Evolutionary conservation across 2,888 invertebrate genomes (phyloP), one percentile per base, ranked within the genome.

Genomic region (Girardia tigrina): DNA sequence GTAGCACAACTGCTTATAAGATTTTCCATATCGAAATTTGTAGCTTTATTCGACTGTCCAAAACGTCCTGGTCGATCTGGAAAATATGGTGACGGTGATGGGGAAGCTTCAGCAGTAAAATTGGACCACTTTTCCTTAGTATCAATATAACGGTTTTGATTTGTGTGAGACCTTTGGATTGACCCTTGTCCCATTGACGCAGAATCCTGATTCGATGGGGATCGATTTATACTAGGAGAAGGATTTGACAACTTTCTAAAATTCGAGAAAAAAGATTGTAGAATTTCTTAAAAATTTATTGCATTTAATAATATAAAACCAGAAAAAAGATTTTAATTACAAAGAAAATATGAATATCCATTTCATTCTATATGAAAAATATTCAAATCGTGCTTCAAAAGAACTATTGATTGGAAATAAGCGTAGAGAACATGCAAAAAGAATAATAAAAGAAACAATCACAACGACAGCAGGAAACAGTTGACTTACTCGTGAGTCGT

Each of bases 111-210:
- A 56, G 56, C n/a, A 56, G 56, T 4, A 56, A 56, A 56, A 56
- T 56, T 56, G 4, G 56, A 56, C 56, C 56, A 56, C 23, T 56
- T 56, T 56, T 56, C 56, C 23, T 56, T 56, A 6, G 56, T 56
- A n/a, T 56, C 56, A n/a, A 56, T 56, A n/a, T 56, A 56, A 56
- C 56, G 56, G 23, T 56, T 56, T 16, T 56, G 56, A 56, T 56
- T 56, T 12, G 56, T n/a, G n/a, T 56, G 4, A 2, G 56, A 16
- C n/a, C 56, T 56, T n/a, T 56, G 56, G 20, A 56, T 56, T n/a
- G 56, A 20, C 23, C 56, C 56, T 16, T 56, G 56, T 20, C 56
- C 56, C 56, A 56, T 56, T 56, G 56, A 56, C 23, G 56, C 56
- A 16, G 56, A 56, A 56, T 56, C 56, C 56, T 56, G 56, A 56